Percentiles rank a stretch among this genome's conserved stretches.
phyloP scores from a whole-genome alignment of 2,797 vertebrate species.

The Gambelia wislizenii region DNA sequence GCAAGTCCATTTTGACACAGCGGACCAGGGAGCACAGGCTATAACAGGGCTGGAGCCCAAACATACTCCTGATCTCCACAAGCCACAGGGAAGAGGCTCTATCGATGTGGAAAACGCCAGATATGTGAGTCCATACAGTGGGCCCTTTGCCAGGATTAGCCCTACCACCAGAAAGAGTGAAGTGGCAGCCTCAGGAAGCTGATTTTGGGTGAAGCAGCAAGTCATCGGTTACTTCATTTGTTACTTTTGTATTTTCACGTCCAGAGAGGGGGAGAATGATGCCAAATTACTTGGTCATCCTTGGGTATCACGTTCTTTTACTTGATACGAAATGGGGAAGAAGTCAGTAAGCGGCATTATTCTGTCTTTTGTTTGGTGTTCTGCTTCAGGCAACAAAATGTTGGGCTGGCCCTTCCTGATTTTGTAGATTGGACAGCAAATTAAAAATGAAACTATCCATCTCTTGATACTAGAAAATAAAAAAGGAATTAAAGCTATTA shows the following conservation, averaged over 20 bases:
- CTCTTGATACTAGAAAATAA: not conserved
- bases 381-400: not conserved
- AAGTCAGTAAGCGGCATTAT: not conserved
- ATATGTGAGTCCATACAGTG: conserved; percentile 62
- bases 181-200: not conserved
- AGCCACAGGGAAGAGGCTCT: conserved; percentile 51
- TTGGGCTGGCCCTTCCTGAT: not conserved
- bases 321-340: not conserved
- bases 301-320: not conserved
- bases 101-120: conserved; percentile 61
- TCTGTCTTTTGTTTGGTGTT: not conserved
- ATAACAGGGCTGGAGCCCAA: conserved; percentile 68
- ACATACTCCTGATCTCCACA: conserved; percentile 57
- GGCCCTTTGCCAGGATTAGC: not conserved
- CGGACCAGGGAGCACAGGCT: conserved; percentile 57
- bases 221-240: not conserved
- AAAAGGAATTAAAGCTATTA: no score
- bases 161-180: not conserved
- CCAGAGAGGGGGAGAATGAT: not conserved
- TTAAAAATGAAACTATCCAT: not conserved
- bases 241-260: not conserved
- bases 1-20: conserved; percentile 75
- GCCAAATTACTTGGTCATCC: not conserved
- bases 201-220: not conserved
- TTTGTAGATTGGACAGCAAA: no score